These are phyloP conservation scores for Pampusana beccarii DNA, from an alignment of 2,113 vertebrate genomes.

Conservation along the genomic window DNA sequence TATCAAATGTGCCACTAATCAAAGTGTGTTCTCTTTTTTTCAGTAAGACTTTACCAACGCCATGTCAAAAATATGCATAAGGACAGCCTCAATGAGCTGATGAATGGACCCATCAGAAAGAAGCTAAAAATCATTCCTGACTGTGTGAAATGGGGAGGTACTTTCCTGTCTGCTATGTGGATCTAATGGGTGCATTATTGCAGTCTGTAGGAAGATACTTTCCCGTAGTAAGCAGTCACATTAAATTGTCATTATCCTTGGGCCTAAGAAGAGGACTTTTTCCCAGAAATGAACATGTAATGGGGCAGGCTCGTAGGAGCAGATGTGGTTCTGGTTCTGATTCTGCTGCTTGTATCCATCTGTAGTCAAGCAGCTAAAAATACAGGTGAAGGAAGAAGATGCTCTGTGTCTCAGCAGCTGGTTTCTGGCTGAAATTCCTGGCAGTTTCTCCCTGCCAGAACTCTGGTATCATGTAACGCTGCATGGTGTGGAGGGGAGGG, in stretches of 20 bases:
- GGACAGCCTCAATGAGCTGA: constrained; percentile 80
- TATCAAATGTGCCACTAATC: not conserved
- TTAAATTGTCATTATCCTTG: not conserved
- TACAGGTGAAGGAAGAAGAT: not conserved
- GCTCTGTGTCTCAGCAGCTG: not conserved
- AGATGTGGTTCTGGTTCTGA: not conserved
- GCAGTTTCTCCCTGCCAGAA: not conserved
- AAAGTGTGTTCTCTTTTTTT: not conserved
- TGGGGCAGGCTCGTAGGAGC: not conserved
- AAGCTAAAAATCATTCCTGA: constrained; percentile 91
- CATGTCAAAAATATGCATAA: constrained; percentile 79
- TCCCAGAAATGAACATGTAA: not conserved
- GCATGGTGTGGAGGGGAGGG: not conserved
- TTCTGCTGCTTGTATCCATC: not conserved
- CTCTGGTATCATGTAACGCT: not conserved
- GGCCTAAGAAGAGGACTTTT: not conserved
- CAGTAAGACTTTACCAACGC: constrained; percentile 77
- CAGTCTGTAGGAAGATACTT: not conserved
- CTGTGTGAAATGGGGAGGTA: constrained; percentile 94
- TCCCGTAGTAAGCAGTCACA: not conserved
- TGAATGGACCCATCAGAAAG: constrained; percentile 92
- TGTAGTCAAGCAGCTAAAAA: not conserved
- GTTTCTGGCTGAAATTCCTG: not conserved
- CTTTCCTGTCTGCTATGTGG: not conserved
- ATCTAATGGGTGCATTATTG: too few relatives aligned